A percentile compares a stretch with the other conserved stretches of the same genome.
Evolutionary conservation across 1,140 invertebrate genomes (phyloP).

Genomic region (Myzus persicae): DNA sequence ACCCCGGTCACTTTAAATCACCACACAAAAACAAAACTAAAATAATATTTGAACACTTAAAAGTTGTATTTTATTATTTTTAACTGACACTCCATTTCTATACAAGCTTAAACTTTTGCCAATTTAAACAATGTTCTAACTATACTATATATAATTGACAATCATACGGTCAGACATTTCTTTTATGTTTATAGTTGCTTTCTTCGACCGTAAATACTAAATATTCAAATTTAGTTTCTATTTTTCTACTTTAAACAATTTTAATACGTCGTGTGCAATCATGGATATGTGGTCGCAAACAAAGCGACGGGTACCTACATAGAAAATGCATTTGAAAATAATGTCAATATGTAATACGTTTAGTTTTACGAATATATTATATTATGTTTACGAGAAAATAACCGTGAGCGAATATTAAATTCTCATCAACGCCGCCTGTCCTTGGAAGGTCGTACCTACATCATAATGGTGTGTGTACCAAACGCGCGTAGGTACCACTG

Average conservation of each 20-base stretch:
- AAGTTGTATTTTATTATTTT: not conserved
- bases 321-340: not conserved
- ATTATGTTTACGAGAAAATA: not conserved
- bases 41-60: not conserved
- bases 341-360: not conserved
- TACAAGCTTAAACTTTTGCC: not conserved
- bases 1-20: not conserved
- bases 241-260: not conserved
- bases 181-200: not conserved
- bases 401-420: not conserved
- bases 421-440: not conserved
- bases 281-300: not conserved
- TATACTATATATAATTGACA: not conserved
- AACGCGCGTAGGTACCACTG: not conserved
- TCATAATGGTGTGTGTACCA: not conserved
- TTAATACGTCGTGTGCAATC: not conserved
- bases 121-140: not conserved
- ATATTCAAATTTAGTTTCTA: conserved; percentile 20
- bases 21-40: not conserved
- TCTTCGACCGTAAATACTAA: not conserved
- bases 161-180: not conserved
- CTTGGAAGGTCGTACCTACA: conserved; percentile 4
- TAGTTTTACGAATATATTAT: not conserved
- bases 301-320: not conserved
- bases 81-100: not conserved